Evolutionary conservation across 2,888 invertebrate species (phyloP).

Genomic region (Dysmachus trigonus): DNA sequence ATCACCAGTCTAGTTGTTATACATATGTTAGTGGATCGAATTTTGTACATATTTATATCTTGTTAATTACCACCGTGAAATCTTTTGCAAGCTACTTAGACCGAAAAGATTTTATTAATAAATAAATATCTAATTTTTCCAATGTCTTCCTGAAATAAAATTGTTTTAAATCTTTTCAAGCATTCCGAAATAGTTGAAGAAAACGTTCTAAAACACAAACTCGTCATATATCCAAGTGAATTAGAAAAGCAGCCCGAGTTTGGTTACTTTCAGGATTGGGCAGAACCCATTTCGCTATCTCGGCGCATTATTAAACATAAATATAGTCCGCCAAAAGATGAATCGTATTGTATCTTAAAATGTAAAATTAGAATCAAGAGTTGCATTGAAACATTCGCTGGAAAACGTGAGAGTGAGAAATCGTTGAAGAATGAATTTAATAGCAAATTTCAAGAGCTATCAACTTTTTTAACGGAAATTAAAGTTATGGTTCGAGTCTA

Average conservation of each 20-base stretch:
- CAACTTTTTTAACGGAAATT: constrained; percentile 50
- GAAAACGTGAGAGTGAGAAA: not conserved
- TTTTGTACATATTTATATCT: no score
- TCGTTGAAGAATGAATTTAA: constrained; percentile 14
- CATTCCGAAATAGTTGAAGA: not conserved
- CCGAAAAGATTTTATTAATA: no score
- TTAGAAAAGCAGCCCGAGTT: constrained; percentile 75
- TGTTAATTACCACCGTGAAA: no score
- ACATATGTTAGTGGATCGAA: no score
- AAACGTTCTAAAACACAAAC: constrained; percentile 53
- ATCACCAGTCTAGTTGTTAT: no score
- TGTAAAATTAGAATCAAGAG: constrained; percentile 45
- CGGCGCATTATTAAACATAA: constrained; percentile 63
- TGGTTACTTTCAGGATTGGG: constrained; percentile 72
- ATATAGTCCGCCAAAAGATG: constrained; percentile 59
- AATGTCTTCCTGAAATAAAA: no score
- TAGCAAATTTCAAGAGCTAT: constrained; percentile 20
- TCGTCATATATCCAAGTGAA: constrained; percentile 72
- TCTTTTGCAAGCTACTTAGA: no score
- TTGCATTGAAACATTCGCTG: not conserved
- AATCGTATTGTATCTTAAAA: constrained; percentile 63
- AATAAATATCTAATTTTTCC: no score
- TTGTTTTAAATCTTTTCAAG: not conserved
- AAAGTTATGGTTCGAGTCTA: constrained; percentile 74
- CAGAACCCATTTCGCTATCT: constrained; percentile 71